Evolutionary conservation across 2,888 invertebrate species (phyloP).

Genomic region (Rhamnusium bicolor): DNA sequence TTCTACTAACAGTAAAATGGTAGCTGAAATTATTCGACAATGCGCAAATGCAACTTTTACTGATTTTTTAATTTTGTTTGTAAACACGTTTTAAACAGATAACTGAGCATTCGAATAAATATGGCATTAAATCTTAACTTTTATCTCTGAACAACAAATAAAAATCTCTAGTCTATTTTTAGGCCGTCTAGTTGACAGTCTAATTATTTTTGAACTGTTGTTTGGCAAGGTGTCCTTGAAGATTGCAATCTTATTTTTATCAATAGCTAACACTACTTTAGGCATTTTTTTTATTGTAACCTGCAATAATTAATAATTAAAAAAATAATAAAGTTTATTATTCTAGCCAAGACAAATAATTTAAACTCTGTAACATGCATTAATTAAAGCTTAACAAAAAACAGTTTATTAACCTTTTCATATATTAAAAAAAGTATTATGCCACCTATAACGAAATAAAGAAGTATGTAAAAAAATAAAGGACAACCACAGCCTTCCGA

Average conservation of each 20-base stretch:
- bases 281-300: not conserved
- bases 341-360: not conserved
- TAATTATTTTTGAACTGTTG: constrained; percentile 12
- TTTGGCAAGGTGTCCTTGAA: constrained; percentile 14
- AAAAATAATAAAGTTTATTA: constrained; percentile 8
- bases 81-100: not conserved
- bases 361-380: not conserved
- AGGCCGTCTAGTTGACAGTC: constrained; percentile 8
- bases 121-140: not conserved
- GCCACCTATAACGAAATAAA: not conserved
- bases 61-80: not conserved
- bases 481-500: not conserved
- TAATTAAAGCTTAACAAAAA: not conserved
- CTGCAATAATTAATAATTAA: constrained; percentile 17
- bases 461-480: not conserved
- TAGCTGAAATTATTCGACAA: too few species aligned
- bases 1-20: too few species aligned
- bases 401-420: not conserved
- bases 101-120: not conserved
- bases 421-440: not conserved
- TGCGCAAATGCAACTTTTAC: too few species aligned
- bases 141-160: not conserved
- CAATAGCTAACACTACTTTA: not conserved
- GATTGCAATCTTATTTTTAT: constrained; percentile 14
- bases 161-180: constrained; percentile 5